Percentiles rank a stretch among this genome's conserved stretches.
Evolutionary conservation across 2,113 vertebrate species (phyloP).

Genomic region (Macrotus californicus): DNA sequence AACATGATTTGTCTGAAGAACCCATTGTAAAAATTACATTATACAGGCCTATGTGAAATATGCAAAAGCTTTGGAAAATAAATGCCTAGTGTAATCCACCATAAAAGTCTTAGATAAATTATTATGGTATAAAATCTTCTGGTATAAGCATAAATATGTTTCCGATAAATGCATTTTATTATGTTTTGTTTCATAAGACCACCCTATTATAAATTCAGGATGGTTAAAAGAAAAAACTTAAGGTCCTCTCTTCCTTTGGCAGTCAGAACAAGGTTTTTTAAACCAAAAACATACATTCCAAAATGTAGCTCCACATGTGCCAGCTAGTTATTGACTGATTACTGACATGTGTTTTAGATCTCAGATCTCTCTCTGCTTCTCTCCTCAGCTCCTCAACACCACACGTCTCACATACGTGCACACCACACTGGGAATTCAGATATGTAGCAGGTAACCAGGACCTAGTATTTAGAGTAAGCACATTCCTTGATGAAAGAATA

Average conservation of each 20-base stretch:
- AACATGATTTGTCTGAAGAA: slow-evolving; percentile 49
- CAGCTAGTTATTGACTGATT: slow-evolving; percentile 65
- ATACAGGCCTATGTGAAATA: slow-evolving; percentile 59
- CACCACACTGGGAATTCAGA: neutral
- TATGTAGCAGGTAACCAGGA: neutral
- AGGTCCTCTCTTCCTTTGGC: slow-evolving; percentile 65
- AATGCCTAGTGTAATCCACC: slow-evolving; percentile 54
- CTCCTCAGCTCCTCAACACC: neutral
- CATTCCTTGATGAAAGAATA: neutral
- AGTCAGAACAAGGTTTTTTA: slow-evolving; percentile 63
- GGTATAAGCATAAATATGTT: slow-evolving; percentile 65
- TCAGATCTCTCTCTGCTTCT: slow-evolving; percentile 33
- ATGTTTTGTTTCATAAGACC: slow-evolving; percentile 54
- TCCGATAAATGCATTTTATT: slow-evolving; percentile 68
- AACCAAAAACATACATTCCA: slow-evolving; percentile 73
- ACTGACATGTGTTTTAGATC: slow-evolving; percentile 64
- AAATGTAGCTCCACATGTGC: slow-evolving; percentile 72
- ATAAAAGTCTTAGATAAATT: slow-evolving; percentile 63
- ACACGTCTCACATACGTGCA: neutral
- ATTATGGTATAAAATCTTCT: slow-evolving; percentile 62
- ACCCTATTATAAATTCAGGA: slow-evolving; percentile 66
- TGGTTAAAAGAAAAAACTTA: slow-evolving; percentile 66
- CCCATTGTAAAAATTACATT: slow-evolving; percentile 53
- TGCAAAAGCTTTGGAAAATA: slow-evolving; percentile 59
- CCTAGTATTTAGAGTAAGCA: neutral